Base-by-base conservation (phyloP, 2,113 vertebrate species). In the Cephalopterus ornatus region DNA sequence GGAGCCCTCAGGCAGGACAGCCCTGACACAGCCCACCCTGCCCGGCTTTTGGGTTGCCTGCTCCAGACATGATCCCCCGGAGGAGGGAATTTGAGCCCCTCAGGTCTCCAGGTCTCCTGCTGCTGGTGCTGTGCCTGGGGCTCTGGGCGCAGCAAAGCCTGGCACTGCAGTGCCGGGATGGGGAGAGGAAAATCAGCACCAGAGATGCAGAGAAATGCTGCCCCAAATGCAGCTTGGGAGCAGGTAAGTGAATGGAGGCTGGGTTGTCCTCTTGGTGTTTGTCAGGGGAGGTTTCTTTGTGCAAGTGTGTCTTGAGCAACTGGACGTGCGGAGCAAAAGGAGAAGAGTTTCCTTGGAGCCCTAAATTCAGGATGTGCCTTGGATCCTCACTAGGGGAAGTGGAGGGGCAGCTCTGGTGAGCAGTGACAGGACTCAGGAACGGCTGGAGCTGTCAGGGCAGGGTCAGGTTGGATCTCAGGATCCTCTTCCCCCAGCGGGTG, bases 51-150 rank as follows among this genome's bases (percentile, higher is more conserved):
- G 55, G 13, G n/a, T 16, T 55, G 17, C 7, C 59, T 15, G 27
- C 84, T 89, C 16, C 9, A 62, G 80, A 7, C 13, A 91, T 89
- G 95, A 12, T 22, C 3, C 6, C 11, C 9, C 41, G 26, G 24
- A 3, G 2, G 8, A 32, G 41, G 4, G 13, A 14, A 47, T 24
- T 11, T 1, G 1, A 11, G 22, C 47, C 26, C 39, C 27, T 59
- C 12, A n/a, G 33, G 61, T 10, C 32, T 6, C 28, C 1, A 35
- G 28, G 58, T 26, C n/a, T 52, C 9, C 41, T 89, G 72, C 81
- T 96, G 71, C 77, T 86, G 52, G 1, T 39, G 35, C 12, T 58
- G 28, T 58, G 28, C 49, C 55, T 95, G 1, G 75, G 80, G 56
- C 85, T 42, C 2, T 52, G 76, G 81, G 33, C 77, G 9, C 47